Base-by-base conservation (phyloP, 2,888 invertebrate species). In the Dasypolia templi region DNA sequence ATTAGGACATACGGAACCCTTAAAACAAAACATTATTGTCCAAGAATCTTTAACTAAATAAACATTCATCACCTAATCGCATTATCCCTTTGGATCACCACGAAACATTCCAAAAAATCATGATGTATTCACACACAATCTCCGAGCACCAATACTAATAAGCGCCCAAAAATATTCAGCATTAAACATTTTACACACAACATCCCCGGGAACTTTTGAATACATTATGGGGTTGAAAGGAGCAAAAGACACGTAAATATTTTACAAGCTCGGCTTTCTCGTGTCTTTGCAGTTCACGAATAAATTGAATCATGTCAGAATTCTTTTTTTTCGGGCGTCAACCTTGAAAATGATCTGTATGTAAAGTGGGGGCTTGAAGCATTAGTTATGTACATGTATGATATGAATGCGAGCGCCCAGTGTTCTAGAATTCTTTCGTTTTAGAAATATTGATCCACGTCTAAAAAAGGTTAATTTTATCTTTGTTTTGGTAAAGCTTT, bases 221-320 rank as follows among this genome's bases (percentile, higher is more conserved):
- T 92, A 92, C 88, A 91, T 92, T 89, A 92, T 87, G 79, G 79
- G 84, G 75, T 86, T 87, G 86, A 89, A 88, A 87, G 88, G 86
- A 87, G 89, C 67, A 78, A 90, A 90, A 91, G 89, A 91, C 89
- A 89, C 88, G 92, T 91, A 89, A 93, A 92, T 92, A 92, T 91
- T 93, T 92, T 88, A 92, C 89, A 89, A 82, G 86, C 87, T 82
- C 79, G 89, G 87, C 80, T 86, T 89, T 87, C 85, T 81, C 86
- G 83, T 88, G 87, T 90, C 86, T 87, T 72, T 74, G 59, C 70
- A 73, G 66, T 79, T 77, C 77, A 66, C 49, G 61, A 72, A 81
- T 76, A 84, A 80, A 83, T 86, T 82, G 82, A 80, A 70, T 77
- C 77, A 75, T 77, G 71, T 79, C 78, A 71, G 29, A 64, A 62